Percentiles rank a stretch among this genome's conserved stretches.
Evolutionary conservation across 1,140 invertebrate genomes (phyloP).

Genomic region (Drosophila albomicans): DNA sequence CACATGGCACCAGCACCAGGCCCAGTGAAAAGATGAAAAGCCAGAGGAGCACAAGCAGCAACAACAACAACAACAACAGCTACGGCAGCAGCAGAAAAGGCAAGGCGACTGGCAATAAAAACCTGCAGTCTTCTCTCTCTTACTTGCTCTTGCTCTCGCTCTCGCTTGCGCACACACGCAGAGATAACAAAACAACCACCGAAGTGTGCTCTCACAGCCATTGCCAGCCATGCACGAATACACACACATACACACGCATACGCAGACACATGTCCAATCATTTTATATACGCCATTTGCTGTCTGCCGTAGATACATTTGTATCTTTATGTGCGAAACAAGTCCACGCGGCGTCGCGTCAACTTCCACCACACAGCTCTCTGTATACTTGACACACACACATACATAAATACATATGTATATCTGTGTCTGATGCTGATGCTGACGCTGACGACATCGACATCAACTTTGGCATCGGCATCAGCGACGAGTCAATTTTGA

Average conservation of each 20-base stretch:
- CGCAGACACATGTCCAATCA: constrained; percentile 76
- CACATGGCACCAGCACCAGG: constrained; percentile 33
- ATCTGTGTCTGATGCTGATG: constrained; percentile 30
- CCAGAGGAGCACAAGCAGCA: constrained; percentile 59
- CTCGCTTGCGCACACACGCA: constrained; percentile 16
- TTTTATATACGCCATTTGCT: constrained; percentile 84
- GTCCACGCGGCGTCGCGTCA: constrained; percentile 47
- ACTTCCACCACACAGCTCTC: constrained; percentile 18
- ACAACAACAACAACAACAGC: constrained; percentile 26
- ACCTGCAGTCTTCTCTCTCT: constrained; percentile 15
- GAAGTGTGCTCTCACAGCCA: constrained; percentile 38
- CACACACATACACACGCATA: constrained; percentile 40
- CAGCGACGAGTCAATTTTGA: constrained; percentile 74
- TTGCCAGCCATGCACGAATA: constrained; percentile 11
- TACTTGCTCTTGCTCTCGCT: constrained; percentile 6
- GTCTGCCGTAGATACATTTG: constrained; percentile 81
- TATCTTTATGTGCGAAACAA: constrained; percentile 83
- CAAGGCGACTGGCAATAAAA: constrained; percentile 65
- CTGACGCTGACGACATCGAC: constrained; percentile 43
- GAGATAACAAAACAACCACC: constrained; percentile 67
- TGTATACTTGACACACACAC: constrained; percentile 12
- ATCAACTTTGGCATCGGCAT: constrained; percentile 25
- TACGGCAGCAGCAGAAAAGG: constrained; percentile 45
- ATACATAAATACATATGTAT: constrained; percentile 6
- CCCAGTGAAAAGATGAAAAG: constrained; percentile 72